Base-by-base conservation (phyloP, 2,888 invertebrate genomes). In the Clistopyga incitator region DNA sequence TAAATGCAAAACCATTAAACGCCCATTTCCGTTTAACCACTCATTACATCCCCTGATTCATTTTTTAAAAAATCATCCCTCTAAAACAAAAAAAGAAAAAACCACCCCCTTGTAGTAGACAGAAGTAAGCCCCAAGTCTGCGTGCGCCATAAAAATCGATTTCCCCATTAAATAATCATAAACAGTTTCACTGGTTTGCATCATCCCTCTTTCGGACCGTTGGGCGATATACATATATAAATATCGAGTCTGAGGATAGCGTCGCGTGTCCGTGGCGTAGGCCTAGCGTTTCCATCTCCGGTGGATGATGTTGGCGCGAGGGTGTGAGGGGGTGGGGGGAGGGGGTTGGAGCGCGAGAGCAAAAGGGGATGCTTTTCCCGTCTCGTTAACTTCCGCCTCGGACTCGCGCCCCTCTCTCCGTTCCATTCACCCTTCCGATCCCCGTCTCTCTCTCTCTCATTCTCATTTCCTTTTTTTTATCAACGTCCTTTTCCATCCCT, bases 351-450 rank as follows among this genome's bases (percentile, higher is more conserved):
- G 64, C 25, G 65, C 45, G 65, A 67, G 20, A 34, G 29, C 20
- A 38, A 42, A 47, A 61, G 56, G 23, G 56, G 23, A 70, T 77
- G 52, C 54, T 77, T 76, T 81, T 72, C 65, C 67, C 71, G 71
- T 72, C 67, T 77, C 52, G 56, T 54, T 56, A 64, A 47, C 59
- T 65, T 75, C 64, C 77, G 72, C 61, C 61, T 67, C 50, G 52
- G 25, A 59, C 64, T 54, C 38, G 20, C 47, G 29, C 54, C 42
- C 25, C 56, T 42, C 42, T 38, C 68, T 15, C 45, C 45, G 6
- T 25, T 23, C 34, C 18, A 45, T 20, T 38, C n/a, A 2, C 34
- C 23, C 45, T 45, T 38, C 25, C 61, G n/a, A n/a, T n/a, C n/a
- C n/a, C n/a, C n/a, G n/a, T 4, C 29, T 29, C 29, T 23, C n/a